Evolutionary conservation across 64 coral and sea anemone species (phyloP).

Genomic region (Montipora sp.): DNA sequence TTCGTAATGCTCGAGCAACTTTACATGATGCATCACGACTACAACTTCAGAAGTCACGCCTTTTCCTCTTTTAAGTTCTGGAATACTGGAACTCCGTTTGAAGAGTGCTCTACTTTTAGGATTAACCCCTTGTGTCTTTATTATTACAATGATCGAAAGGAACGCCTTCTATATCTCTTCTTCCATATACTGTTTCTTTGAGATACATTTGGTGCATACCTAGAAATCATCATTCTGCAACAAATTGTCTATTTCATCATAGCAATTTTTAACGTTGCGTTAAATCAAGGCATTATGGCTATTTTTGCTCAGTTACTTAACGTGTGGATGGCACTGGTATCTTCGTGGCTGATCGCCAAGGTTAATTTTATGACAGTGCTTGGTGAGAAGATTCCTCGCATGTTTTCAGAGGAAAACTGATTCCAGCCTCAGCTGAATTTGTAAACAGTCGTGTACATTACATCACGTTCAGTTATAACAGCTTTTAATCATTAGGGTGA

Average conservation of each 20-base stretch:
- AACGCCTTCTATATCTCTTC: no score
- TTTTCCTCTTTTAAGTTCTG: no score
- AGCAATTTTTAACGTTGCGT: neutral
- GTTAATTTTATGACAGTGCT: slow-evolving; percentile 8
- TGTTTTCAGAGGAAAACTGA: neutral
- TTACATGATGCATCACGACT: no score
- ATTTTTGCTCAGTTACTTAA: neutral
- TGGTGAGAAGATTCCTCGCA: neutral
- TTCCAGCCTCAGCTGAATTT: neutral
- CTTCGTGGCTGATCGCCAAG: neutral
- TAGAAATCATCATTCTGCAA: slow-evolving; percentile 15
- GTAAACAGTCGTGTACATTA: neutral
- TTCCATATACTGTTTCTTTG: no score
- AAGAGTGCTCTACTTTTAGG: no score
- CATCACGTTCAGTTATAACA: neutral
- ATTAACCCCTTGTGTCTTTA: no score
- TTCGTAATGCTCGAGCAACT: no score
- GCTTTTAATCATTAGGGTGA: no score
- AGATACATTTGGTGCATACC: no score
- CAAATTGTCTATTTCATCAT: neutral
- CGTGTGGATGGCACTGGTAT: neutral
- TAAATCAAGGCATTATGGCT: neutral
- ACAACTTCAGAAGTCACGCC: no score
- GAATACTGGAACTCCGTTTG: no score
- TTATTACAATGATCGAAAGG: no score